Evolutionary conservation across 2,797 vertebrate genomes (phyloP).

Genomic region (Gobionotothen gibberifrons): DNA sequence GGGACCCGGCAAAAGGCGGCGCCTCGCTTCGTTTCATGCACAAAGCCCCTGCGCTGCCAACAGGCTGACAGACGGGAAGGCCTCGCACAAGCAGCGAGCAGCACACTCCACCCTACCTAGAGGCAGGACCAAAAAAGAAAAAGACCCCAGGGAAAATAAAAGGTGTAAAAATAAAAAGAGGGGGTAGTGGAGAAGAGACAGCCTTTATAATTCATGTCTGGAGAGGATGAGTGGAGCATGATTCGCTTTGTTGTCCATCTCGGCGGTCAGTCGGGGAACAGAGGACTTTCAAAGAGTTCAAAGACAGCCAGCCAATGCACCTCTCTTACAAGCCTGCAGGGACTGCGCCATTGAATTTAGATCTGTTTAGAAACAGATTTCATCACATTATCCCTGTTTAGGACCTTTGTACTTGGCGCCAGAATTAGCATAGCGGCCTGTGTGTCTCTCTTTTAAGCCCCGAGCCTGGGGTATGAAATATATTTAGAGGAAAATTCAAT

Average conservation of each 20-base stretch:
- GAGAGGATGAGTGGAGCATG: constrained; percentile 56
- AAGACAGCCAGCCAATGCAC: constrained; percentile 56
- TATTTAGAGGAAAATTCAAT: constrained; percentile 73
- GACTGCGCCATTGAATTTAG: constrained; percentile 57
- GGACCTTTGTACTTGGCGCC: constrained; percentile 58
- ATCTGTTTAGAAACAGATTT: constrained; percentile 69
- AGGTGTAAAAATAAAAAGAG: constrained; percentile 45
- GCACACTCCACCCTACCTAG: constrained; percentile 28
- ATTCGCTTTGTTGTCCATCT: constrained; percentile 73
- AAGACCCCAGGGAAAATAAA: constrained; percentile 51
- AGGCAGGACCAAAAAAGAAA: constrained; percentile 60
- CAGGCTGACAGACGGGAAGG: constrained; percentile 61
- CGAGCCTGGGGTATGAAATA: constrained; percentile 49
- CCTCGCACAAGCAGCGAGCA: constrained; percentile 36
- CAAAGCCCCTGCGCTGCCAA: constrained; percentile 57
- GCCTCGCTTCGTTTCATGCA: constrained; percentile 63
- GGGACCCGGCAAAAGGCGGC: constrained; percentile 46
- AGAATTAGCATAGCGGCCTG: constrained; percentile 55
- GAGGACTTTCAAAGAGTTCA: constrained; percentile 60
- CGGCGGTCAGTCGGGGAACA: constrained; percentile 59
- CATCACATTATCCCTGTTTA: constrained; percentile 72
- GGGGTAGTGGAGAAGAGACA: constrained; percentile 25
- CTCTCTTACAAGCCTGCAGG: constrained; percentile 60
- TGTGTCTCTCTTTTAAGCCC: constrained; percentile 62
- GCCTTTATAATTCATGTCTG: constrained; percentile 76